Evolutionary conservation across 2,888 invertebrate genomes (phyloP), one percentile per base, ranked within the genome.

Genomic region (Zeuzera pyrina): DNA sequence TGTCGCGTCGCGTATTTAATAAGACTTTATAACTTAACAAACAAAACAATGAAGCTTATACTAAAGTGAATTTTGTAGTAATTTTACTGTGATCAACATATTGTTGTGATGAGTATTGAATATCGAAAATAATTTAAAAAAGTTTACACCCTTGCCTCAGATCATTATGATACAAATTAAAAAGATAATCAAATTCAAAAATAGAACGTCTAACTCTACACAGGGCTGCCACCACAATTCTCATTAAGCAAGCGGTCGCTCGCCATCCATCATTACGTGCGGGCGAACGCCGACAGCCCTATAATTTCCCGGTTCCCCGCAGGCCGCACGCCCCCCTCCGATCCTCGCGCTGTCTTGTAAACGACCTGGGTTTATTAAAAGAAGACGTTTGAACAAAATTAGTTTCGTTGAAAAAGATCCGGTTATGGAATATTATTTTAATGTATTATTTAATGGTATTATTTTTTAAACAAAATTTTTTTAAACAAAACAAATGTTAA

Each of bases 181-280:
- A 15, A 37, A 31, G 35, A 33, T 15, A 38, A 33, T 34, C 37
- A 19, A 32, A 33, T 30, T 36, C 13, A 15, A 36, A 42, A 42
- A 40, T 37, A 40, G 30, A 32, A 41, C 36, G 19, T 16, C 8
- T 11, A 21, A 24, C 6, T 15, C 27, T 41, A 38, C 41, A 30
- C 58, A 77, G 74, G 74, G 76, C 52, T 77, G 65, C 67, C 67
- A 58, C 40, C 44, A 45, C 59, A 63, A 55, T 68, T 64, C 76
- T 77, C 76, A 78, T 73, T 72, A 72, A 55, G 49, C 44, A 45
- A 46, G 49, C 52, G 58, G 57, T 56, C 55, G 55, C 45, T 55
- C 61, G 52, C 63, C 58, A 74, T 78, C 74, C 71, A 69, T 78
- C 79, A 79, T 79, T 78, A 79, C 57, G 10, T 53, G 48, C 49